Evolutionary conservation across 2,888 invertebrate genomes (phyloP).

Genomic region (Dicyrtomina minuta): DNA sequence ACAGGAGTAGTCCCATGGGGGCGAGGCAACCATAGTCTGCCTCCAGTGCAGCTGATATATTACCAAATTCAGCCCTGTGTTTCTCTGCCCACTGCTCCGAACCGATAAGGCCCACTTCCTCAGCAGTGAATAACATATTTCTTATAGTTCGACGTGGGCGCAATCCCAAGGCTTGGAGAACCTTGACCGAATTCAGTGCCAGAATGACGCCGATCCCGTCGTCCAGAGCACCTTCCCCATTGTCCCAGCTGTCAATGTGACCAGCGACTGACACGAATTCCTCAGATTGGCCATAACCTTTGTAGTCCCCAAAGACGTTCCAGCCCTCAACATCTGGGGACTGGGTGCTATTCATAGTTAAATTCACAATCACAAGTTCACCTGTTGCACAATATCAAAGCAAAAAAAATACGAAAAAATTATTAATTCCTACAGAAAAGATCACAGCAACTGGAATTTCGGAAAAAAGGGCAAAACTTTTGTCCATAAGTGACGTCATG

Average conservation of each 20-base stretch:
- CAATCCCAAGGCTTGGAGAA: conserved; percentile 67
- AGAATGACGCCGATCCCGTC: conserved; percentile 74
- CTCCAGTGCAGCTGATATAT: conserved; percentile 76
- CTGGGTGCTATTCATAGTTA: background rate
- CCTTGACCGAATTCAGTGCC: conserved; percentile 71
- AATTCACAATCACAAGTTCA: background rate
- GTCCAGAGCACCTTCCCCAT: conserved; percentile 81
- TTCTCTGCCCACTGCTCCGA: conserved; percentile 70
- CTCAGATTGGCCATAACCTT: conserved; percentile 60
- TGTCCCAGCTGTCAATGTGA: conserved; percentile 70
- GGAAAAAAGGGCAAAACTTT: too few species aligned
- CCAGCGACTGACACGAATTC: conserved; percentile 74
- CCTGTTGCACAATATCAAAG: conserved; percentile 2
- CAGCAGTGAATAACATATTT: conserved; percentile 77
- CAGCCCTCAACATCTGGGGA: conserved; percentile 56
- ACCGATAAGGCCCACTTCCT: conserved; percentile 72
- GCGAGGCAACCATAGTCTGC: conserved; percentile 73
- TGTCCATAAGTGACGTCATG: too few species aligned
- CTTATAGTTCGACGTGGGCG: conserved; percentile 70
- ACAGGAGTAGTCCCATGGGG: conserved; percentile 68
- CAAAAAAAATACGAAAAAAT: background rate
- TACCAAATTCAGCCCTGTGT: conserved; percentile 63
- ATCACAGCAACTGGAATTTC: too few species aligned
- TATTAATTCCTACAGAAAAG: too few species aligned
- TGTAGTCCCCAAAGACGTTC: conserved; percentile 72